Conservation (phyloP, 1,140 invertebrate genomes). For the Drosophila busckii region DNA sequence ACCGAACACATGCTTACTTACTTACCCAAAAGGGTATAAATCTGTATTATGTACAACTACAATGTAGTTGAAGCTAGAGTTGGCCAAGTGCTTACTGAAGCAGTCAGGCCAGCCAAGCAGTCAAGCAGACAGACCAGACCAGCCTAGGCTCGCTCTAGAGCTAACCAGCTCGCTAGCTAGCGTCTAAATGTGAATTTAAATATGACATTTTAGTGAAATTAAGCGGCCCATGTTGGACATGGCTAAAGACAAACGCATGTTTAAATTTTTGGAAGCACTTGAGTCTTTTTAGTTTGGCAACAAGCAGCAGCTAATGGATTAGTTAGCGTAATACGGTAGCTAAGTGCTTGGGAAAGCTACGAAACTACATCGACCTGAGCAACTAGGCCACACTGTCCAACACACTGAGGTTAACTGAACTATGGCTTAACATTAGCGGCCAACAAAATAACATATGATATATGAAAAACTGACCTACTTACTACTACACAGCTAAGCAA, state of each 20-base stretch:
- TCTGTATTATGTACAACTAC: no score
- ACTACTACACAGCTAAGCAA: no score
- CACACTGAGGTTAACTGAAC: neutral
- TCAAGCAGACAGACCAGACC: neutral
- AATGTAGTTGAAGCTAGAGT: slow-evolving; percentile 9
- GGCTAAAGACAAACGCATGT: no score
- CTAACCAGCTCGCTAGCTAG: slow-evolving; percentile 46
- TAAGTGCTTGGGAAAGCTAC: slow-evolving; percentile 22
- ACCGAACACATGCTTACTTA: no score
- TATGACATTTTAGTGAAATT: slow-evolving; percentile 69
- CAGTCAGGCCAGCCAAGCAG: slow-evolving; percentile 22
- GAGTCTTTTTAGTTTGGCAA: slow-evolving; percentile 6
- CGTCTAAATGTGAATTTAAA: slow-evolving; percentile 71
- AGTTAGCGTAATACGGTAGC: slow-evolving; percentile 23
- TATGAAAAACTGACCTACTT: no score
- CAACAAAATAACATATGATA: slow-evolving; percentile 2
- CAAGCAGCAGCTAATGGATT: slow-evolving; percentile 18
- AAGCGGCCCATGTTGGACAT: slow-evolving; percentile 43
- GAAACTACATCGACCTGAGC: slow-evolving; percentile 3
- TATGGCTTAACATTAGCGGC: neutral
- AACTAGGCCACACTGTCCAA: slow-evolving; percentile 7
- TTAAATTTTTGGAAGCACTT: slow-evolving; percentile 26
- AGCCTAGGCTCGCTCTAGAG: slow-evolving; percentile 21
- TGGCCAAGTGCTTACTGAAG: slow-evolving; percentile 37
- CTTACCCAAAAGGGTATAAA: slow-evolving; percentile 37